Evolutionary conservation across 2,888 invertebrate genomes (phyloP), one percentile per base, ranked within the genome.

Genomic region (Oscheius myriophilus): DNA sequence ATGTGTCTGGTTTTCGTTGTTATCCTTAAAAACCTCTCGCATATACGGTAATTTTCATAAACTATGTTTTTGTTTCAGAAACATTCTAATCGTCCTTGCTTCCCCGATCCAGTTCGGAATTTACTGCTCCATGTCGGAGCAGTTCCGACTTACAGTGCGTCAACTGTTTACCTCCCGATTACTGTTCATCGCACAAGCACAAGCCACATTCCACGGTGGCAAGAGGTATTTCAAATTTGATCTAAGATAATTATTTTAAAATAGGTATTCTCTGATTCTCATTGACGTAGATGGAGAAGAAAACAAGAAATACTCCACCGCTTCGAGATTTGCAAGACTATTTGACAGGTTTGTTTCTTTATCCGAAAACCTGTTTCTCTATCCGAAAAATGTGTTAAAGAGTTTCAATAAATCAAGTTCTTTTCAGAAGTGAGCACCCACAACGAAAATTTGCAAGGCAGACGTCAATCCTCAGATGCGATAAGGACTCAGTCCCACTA

Each of bases 91-190:
- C 72, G 92, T 94, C 68, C 90, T 94, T 52, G 93, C 93, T 54
- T 94, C 94, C 87, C 94, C 94, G 14, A 75, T 89, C 67, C 95
- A 95, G 88, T 95, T 95, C 85, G 94, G 93, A 71, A 94, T 95
- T 77, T 95, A 95, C 86, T 95, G 95, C 87, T 94, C 94, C 11
- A 96, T 95, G 95, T 93, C 93, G 42, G 90, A 94, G 43, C 94
- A 95, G 87, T 95, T 95, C 87, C 90, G 95, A 16, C 93, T 94
- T 87, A 95, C 95, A 0, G 95, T 95, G 87, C 93, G 93, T 83
- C 93, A 89, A 58, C 84, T 90, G 43, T 94, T 95, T 86, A 80
- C 80, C 14, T 73, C 81, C 9, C 67, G 71, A 21, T 68, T 79
- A 4, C 69, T 83, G 46, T 83, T 83, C 58, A 78, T 82, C 21